Conservation (phyloP, 1,140 invertebrate species). For the Bilobella aurantiaca region DNA sequence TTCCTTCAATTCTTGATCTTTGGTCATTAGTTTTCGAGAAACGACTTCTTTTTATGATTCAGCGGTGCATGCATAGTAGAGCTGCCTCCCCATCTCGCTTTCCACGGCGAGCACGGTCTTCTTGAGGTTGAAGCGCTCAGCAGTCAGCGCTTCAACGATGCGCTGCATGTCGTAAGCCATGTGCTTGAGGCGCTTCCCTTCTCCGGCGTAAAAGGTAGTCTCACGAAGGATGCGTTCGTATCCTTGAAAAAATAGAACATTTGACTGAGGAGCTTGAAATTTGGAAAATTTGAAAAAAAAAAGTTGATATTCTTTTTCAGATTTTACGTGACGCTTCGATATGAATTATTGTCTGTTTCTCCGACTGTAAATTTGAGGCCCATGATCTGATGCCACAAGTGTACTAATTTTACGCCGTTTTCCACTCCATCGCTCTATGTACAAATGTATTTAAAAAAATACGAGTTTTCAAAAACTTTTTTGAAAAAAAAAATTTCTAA, state of each 20-base stretch:
- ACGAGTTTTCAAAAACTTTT: no score
- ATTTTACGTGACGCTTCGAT: conserved; percentile 10
- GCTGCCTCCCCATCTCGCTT: conserved; percentile 18
- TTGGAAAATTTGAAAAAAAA: no score
- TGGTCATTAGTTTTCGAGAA: conserved; percentile 16
- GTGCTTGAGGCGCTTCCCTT: conserved; percentile 14
- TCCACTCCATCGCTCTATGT: not conserved
- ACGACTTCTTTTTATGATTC: conserved; percentile 10
- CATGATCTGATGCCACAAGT: conserved; percentile 10
- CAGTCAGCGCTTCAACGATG: conserved; percentile 17
- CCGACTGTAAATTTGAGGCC: conserved; percentile 4
- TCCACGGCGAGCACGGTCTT: conserved; percentile 15
- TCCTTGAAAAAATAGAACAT: conserved; percentile 1
- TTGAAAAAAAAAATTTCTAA: no score
- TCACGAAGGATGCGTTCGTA: conserved; percentile 18
- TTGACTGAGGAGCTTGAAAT: no score
- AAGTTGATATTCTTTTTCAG: not conserved
- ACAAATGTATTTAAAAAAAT: no score
- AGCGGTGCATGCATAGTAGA: conserved; percentile 15
- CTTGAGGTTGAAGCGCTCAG: conserved; percentile 19
- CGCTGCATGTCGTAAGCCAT: conserved; percentile 18
- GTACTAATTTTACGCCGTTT: conserved; percentile 9
- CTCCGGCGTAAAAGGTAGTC: conserved; percentile 16
- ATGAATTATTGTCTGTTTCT: conserved; percentile 11
- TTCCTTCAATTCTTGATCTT: conserved; percentile 20